Percentiles rank a stretch among this genome's conserved stretches.
These are phyloP conservation scores for Mantis religiosa DNA, from an alignment of 2,888 invertebrate species.

Conservation along the genomic window DNA sequence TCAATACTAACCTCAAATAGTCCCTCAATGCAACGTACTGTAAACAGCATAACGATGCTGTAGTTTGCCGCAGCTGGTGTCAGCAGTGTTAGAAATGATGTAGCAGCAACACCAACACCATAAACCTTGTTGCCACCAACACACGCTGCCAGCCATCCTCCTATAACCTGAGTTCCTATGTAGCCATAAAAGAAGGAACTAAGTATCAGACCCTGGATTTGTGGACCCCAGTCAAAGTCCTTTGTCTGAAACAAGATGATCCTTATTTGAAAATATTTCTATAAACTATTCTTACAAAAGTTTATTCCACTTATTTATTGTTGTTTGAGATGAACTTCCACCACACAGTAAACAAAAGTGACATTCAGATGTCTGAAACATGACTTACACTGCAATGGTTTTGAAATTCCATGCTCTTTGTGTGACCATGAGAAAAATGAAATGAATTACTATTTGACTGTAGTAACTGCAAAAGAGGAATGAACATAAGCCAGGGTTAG, in stretches of 20 bases:
- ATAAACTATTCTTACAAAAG: too few species aligned
- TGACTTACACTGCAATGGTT: too few species aligned
- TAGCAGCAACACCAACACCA: constrained; percentile 71
- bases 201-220: constrained; percentile 70
- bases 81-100: constrained; percentile 72
- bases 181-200: constrained; percentile 90
- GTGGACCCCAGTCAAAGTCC: constrained; percentile 77
- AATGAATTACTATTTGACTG: too few species aligned
- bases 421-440: too few species aligned
- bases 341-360: too few species aligned
- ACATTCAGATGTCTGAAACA: too few species aligned
- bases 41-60: constrained; percentile 64
- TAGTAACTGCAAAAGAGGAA: too few species aligned
- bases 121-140: constrained; percentile 75
- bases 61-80: constrained; percentile 75
- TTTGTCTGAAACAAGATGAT: constrained; percentile 48
- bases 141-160: constrained; percentile 77
- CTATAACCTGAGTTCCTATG: constrained; percentile 72
- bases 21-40: constrained; percentile 71
- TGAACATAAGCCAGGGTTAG: too few species aligned
- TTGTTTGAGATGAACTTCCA: too few species aligned
- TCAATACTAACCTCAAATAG: constrained; percentile 64
- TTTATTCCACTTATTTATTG: too few species aligned
- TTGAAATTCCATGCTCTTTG: too few species aligned
- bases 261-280: too few species aligned